Base-by-base conservation (phyloP, 2,113 vertebrate species). In the Silurus asotus region DNA sequence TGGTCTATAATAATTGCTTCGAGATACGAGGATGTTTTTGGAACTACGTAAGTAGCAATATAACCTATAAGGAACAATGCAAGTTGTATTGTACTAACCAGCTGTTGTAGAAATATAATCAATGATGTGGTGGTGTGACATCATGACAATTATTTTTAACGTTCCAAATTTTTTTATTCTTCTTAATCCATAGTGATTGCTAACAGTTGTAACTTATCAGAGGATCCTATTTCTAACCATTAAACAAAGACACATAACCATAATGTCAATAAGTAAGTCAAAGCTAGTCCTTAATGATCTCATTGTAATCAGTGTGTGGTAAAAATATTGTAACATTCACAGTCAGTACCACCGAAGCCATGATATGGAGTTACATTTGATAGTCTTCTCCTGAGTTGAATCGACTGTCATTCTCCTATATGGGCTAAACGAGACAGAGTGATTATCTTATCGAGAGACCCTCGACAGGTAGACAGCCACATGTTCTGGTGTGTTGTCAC, bases 1-100 rank as follows among this genome's bases (percentile, higher is more conserved):
- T 95, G 93, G 89, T 89, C 87, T 82, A 88, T 96, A 96, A 94
- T 91, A 92, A 91, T 90, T 92, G 92, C 89, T 15, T 3, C 10
- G 23, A 74, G 56, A 48, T 8, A n/a, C 7, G n/a, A 74, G 20
- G n/a, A 69, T 77, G 51, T 56, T 75, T 65, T 82, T 64, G 79
- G 19, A 81, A 62, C 37, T 64, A 25, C 64, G 69, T 67, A 19
- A 55, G 81, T n/a, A 82, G 55, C 9, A 55, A 55, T 56, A 55
- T 37, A 78, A 37, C 25, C 55, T 19, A 28, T 10, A 58, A 58
- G 8, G 14, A 58, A 37, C 37, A 78, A 77, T 49, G 20, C 70
- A 74, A 0, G 6, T 48, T 0, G 48, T 48, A 37, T 56, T 56
- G 8, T 56, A 8, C 8, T 9, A 23, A 13, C 49, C 25, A 14